Evolutionary conservation across 2,888 invertebrate genomes (phyloP).

Genomic region (Xestia rhomboidea): DNA sequence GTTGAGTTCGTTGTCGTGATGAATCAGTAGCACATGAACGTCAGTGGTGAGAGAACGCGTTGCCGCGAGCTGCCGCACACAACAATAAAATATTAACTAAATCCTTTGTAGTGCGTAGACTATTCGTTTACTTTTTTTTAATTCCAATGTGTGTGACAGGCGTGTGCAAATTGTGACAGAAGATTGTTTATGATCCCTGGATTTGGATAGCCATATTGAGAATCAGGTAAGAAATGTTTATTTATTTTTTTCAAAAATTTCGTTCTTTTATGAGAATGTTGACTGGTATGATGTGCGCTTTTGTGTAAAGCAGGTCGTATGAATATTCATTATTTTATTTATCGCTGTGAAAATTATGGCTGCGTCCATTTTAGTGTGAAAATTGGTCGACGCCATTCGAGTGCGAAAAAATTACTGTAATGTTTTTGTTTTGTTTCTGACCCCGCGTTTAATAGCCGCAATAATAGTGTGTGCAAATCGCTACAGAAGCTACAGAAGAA

Average conservation of each 20-base stretch:
- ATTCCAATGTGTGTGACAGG: constrained; percentile 71
- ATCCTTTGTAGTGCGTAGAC: constrained; percentile 75
- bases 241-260: constrained; percentile 62
- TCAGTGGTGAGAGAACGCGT: constrained; percentile 58
- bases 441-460: constrained; percentile 5
- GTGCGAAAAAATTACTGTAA: neutral
- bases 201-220: constrained; percentile 69
- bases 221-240: constrained; percentile 68
- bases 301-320: constrained; percentile 29
- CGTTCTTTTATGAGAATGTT: constrained; percentile 22
- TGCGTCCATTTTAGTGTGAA: constrained; percentile 23
- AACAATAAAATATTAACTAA: constrained; percentile 71
- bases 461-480: neutral
- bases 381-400: constrained; percentile 27
- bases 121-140: constrained; percentile 55
- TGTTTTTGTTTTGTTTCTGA: constrained; percentile 41
- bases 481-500: neutral
- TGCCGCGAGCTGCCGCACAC: constrained; percentile 64
- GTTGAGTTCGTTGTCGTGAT: constrained; percentile 82
- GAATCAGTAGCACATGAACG: constrained; percentile 77
- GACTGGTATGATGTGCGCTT: constrained; percentile 33
- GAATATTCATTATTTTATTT: constrained; percentile 41
- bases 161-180: constrained; percentile 71
- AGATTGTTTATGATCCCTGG: constrained; percentile 68
- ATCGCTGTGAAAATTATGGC: constrained; percentile 26